These are phyloP conservation scores for Trachelus iudaicus DNA, from an alignment of 2,888 invertebrate genomes.

Conservation along the genomic window DNA sequence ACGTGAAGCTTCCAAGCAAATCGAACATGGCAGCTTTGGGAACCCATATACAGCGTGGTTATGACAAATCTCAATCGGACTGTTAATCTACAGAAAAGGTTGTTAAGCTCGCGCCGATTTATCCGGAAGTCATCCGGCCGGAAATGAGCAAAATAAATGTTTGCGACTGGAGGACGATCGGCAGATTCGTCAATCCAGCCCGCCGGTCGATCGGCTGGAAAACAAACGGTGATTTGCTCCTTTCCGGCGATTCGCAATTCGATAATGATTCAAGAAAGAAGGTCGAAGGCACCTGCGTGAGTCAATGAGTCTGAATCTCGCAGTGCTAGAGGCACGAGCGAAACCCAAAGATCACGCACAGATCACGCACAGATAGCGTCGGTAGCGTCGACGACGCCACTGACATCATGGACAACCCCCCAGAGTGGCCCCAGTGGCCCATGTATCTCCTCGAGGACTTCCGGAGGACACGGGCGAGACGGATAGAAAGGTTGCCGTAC, in stretches of 20 bases:
- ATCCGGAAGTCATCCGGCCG: conserved; percentile 25
- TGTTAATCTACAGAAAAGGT: conserved; percentile 2
- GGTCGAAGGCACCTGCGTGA: neutral
- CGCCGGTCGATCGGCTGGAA: neutral
- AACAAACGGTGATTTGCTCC: neutral
- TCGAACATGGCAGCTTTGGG: neutral
- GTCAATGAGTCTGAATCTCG: no score
- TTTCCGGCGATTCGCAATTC: neutral
- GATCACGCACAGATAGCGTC: no score
- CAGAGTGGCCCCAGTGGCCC: no score
- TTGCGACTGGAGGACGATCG: no score
- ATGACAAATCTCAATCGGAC: neutral
- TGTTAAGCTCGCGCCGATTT: neutral
- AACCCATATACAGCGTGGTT: neutral
- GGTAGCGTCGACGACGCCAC: neutral
- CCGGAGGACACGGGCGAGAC: neutral
- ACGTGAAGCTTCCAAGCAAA: no score
- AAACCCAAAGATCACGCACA: no score
- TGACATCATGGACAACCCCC: neutral
- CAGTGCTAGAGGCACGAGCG: no score
- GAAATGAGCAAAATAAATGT: conserved; percentile 12
- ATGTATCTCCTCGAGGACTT: neutral
- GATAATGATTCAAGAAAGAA: no score
- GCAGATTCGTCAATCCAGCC: neutral
- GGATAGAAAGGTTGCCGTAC: conserved; percentile 31